Evolutionary conservation across 2,888 invertebrate genomes (phyloP).

Genomic region (Neuroscelio doddi): DNA sequence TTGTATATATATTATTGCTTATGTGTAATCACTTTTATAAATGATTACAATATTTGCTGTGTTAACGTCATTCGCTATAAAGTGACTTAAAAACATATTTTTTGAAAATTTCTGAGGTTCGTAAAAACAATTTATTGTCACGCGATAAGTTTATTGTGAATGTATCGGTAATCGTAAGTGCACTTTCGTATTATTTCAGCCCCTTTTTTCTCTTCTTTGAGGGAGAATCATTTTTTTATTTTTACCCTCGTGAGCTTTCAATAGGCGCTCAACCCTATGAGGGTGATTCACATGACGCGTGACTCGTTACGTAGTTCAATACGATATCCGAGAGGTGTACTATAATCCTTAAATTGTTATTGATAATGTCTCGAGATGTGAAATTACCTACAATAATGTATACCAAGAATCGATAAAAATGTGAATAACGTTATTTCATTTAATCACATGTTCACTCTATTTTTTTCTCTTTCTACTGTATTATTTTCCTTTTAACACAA

Average conservation of each 20-base stretch:
- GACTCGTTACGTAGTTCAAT: conserved; percentile 25
- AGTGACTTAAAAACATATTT: no score
- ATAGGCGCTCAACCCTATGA: conserved; percentile 49
- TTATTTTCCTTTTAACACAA: no score
- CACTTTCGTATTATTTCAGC: conserved; percentile 22
- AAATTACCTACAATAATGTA: conserved; percentile 3
- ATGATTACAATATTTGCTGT: no score
- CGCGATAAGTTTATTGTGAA: conserved; percentile 16
- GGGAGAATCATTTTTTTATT: conserved; percentile 44
- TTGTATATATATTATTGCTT: no score
- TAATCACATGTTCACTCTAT: no score
- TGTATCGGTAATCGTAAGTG: conserved; percentile 28
- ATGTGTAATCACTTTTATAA: no score
- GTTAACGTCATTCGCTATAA: no score
- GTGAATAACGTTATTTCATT: no score
- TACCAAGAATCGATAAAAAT: no score
- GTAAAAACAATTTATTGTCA: not conserved
- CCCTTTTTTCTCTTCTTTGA: conserved; percentile 36
- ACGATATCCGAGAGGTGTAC: conserved; percentile 14
- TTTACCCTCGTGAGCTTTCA: conserved; percentile 44
- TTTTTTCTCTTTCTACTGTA: no score
- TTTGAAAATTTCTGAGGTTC: no score
- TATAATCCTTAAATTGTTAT: no score
- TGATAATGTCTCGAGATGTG: conserved; percentile 5
- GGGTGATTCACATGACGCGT: conserved; percentile 52